Evolutionary conservation across 2,797 vertebrate species (phyloP).

Genomic region (Paguma larvata): DNA sequence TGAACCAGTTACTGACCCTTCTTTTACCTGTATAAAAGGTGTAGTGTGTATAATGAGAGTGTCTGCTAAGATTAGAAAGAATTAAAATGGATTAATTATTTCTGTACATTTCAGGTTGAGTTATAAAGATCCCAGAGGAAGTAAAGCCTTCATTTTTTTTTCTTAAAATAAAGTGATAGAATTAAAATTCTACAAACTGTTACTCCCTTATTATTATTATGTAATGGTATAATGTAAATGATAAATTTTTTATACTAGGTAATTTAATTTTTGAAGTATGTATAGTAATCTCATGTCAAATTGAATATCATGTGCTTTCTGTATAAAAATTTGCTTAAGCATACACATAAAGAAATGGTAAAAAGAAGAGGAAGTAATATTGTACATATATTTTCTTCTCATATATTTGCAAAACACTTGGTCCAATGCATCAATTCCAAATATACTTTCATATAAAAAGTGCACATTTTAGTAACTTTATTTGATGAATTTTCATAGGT

Average conservation of each 20-base stretch:
- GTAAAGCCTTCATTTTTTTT: neutral
- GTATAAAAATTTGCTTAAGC: neutral
- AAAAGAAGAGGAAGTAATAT: neutral
- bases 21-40: neutral
- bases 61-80: neutral
- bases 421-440: neutral
- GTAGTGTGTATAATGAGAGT: neutral
- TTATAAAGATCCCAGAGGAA: neutral
- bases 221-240: neutral
- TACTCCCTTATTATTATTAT: neutral
- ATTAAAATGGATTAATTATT: neutral
- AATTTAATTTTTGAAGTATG: neutral
- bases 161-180: constrained; percentile 1
- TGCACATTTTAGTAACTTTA: neutral
- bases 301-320: neutral
- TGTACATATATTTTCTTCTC: neutral
- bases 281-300: neutral
- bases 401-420: neutral
- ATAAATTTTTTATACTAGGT: neutral
- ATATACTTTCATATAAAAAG: neutral
- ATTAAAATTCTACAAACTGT: neutral
- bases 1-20: neutral
- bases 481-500: neutral
- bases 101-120: neutral
- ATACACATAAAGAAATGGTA: neutral